Base-by-base conservation (phyloP, 1,140 invertebrate species). In the Formica exsecta region DNA sequence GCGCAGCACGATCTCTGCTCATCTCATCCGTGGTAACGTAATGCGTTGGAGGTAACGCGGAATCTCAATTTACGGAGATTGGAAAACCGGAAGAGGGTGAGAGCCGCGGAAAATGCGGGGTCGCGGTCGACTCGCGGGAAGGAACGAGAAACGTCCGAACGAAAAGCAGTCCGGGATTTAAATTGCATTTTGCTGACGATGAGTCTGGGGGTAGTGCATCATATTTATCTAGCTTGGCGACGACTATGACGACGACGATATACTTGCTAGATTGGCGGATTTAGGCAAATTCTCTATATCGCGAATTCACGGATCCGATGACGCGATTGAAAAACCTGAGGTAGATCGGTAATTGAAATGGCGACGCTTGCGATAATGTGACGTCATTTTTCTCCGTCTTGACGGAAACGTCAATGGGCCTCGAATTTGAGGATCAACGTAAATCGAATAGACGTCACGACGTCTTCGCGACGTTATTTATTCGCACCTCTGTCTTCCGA, bases 51-150 rank as follows among this genome's bases (percentile, higher is more conserved):
- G 57, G 57, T 66, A 57, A 77, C 59, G 51, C 36, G 57, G 59
- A 65, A 66, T 86, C 87, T 41, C 87, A 89, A 90, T 90, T 90
- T 89, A 90, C 74, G 66, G 41, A 88, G 84, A 91, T 92, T 89
- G 85, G 81, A 90, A 87, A 87, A 59, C 41, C 61, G 25, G 36
- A 8, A 25, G 44, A 64, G 11, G 62, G 80, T 59, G 22, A 54
- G 66, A 57, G n/a, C 22, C 41, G 11, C 13, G 64, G 29, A 41
- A 13, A 57, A 29, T 13, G 32, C 4, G 41, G 32, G 7, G n/a
- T 2, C 36, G 57, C 61, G n/a, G 29, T 7, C 4, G 44, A 29
- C 16, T 29, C 32, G 32, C 44, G 62, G 41, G 71, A 74, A 8
- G 29, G 5, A 51, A 51, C 32, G 83, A 89, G 84, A 86, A 71